Percentiles rank a stretch among this genome's conserved stretches.
These are phyloP conservation scores for Pelmatolapia mariae DNA, from an alignment of 2,113 vertebrate genomes.

Conservation along the genomic window DNA sequence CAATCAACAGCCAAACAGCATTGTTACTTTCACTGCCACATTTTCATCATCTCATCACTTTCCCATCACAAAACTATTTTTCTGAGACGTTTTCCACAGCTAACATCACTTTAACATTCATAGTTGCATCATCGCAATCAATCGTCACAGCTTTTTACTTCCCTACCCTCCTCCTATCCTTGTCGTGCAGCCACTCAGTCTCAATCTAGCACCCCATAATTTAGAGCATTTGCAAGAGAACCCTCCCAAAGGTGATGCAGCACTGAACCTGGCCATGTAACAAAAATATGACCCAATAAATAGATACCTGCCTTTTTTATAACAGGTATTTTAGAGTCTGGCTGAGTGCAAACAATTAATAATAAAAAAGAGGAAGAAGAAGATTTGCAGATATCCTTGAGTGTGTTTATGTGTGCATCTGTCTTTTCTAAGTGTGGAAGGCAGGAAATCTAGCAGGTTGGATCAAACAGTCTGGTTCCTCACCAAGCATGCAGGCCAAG, in stretches of 20 bases:
- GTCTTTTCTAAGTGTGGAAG: constrained; percentile 18
- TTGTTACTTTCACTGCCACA: background rate
- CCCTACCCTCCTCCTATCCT: background rate
- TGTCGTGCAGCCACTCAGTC: background rate
- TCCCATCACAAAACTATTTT: background rate
- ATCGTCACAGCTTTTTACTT: background rate
- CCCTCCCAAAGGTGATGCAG: constrained; percentile 1
- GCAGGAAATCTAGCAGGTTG: constrained; percentile 44
- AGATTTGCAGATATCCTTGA: background rate
- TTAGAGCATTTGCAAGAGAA: background rate
- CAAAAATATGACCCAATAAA: constrained; percentile 26
- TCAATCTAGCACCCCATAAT: background rate
- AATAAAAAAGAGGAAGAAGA: background rate
- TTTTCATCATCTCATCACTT: background rate
- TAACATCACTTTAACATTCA: background rate
- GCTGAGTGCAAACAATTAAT: background rate
- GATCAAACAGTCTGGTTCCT: constrained; percentile 37
- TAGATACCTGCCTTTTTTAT: constrained; percentile 7
- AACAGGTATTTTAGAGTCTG: constrained; percentile 9
- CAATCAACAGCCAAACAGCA: background rate
- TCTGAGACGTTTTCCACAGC: background rate
- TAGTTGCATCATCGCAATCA: background rate
- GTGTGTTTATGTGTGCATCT: background rate
- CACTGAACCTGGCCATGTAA: background rate
- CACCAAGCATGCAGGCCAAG: constrained; percentile 50